Base-by-base conservation (phyloP, 2,888 invertebrate genomes). In the Empis livida region DNA sequence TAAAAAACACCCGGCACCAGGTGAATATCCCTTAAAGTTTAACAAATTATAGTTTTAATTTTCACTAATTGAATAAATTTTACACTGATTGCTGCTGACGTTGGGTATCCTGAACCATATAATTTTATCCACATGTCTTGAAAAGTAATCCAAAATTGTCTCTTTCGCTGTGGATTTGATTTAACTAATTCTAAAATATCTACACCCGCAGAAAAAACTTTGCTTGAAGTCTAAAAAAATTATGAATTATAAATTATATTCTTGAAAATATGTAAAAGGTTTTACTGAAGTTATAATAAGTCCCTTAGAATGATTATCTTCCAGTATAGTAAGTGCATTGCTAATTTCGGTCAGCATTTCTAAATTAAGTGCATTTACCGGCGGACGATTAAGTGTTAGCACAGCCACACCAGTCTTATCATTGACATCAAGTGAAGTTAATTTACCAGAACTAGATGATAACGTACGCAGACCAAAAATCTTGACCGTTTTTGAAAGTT, bases 171-270 rank as follows among this genome's bases (percentile, higher is more conserved):
- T 43, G 70, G 58, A 44, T 84, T 76, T 1, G 84, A 80, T 61
- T 84, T 80, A 60, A 84, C 86, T 81, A 89, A 82, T 70, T 89
- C 88, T 69, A 78, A 73, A 20, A 89, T 82, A 60, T 90, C 88
- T 47, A 89, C 67, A 14, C 89, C 90, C 20, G 80, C 88, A 13
- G 79, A 81, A 61, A 88, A 90, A 39, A 86, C 76, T 50, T 77
- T 78, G 43, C 80, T 75, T 35, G 4, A n/a, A n/a, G n/a, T 4
- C 35, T 35, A 13, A 35, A 35, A 16, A 32, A 27, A 20, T 13
- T n/a, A 4, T 8, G 13, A 35, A 4, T n/a, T 8, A 13, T n/a
- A 35, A 35, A 35, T n/a, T 35, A 35, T 35, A n/a, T 35, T 35
- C 3, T n/a, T n/a, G n/a, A 5, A 8, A n/a, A 35, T n/a, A n/a